phyloP scores from a whole-genome alignment of 2,113 vertebrate genomes.

The Spermophilus dauricus region DNA sequence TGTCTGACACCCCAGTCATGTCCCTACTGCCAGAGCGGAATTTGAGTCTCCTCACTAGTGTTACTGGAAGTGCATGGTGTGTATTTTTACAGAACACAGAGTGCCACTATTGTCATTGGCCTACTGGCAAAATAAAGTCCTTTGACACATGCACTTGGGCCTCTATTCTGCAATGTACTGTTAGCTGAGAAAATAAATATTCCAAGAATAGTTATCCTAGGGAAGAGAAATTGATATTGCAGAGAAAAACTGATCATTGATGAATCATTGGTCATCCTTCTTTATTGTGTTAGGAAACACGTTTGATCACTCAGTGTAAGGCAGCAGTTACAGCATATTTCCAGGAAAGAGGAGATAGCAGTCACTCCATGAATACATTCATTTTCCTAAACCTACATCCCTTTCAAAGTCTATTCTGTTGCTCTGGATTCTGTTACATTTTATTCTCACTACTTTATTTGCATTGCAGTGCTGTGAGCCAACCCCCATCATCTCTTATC shows the following conservation, averaged over 20 bases:
- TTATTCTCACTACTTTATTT: not conserved
- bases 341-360: not conserved
- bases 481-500: not conserved
- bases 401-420: not conserved
- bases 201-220: not conserved
- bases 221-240: not conserved
- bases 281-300: not conserved
- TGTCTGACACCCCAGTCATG: not conserved
- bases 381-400: not conserved
- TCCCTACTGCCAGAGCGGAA: not conserved
- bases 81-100: not conserved
- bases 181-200: not conserved
- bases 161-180: not conserved
- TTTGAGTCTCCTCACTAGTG: not conserved
- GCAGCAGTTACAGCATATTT: not conserved
- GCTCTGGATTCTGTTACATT: not conserved
- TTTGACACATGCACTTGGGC: not conserved
- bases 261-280: not conserved
- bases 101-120: not conserved
- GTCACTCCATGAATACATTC: not conserved
- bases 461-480: not conserved
- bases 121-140: not conserved
- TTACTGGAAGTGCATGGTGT: not conserved
- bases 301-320: not conserved
- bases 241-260: not conserved